Percentiles rank a stretch among this genome's conserved stretches.
Evolutionary conservation across 2,888 invertebrate genomes (phyloP).

Genomic region (Euzophera pinguis): DNA sequence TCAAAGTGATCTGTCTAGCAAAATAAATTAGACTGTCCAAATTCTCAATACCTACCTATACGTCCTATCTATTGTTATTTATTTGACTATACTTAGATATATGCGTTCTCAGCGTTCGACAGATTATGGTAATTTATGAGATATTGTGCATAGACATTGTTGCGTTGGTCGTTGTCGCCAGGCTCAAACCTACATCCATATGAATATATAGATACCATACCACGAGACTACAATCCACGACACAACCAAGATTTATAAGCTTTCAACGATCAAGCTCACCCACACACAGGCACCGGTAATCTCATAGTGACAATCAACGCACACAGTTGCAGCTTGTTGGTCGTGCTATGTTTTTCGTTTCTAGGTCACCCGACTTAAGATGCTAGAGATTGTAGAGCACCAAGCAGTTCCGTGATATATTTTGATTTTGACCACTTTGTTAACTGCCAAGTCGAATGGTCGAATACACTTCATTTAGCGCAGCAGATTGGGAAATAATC

Average conservation of each 20-base stretch:
- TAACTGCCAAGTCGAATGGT: constrained; percentile 16
- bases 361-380: constrained; percentile 54
- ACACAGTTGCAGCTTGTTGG: constrained; percentile 34
- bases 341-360: constrained; percentile 58
- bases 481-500: background rate
- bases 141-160: constrained; percentile 56
- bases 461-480: constrained; percentile 19
- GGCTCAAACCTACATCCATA: constrained; percentile 32
- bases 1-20: background rate
- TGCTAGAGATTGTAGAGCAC: constrained; percentile 31
- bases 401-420: constrained; percentile 58
- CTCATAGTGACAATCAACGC: constrained; percentile 13
- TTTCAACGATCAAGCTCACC: constrained; percentile 50
- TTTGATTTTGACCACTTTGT: constrained; percentile 34
- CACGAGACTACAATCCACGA: constrained; percentile 45
- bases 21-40: background rate
- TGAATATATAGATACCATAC: constrained; percentile 25
- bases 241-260: constrained; percentile 58
- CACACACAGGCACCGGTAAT: constrained; percentile 7
- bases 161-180: constrained; percentile 47
- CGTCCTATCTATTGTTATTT: too few relatives aligned
- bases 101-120: background rate
- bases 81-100: too few relatives aligned
- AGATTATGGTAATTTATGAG: constrained; percentile 39
- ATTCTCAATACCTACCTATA: background rate